Base-by-base conservation (phyloP, 1,140 invertebrate genomes). In the Nixonia krombeini region DNA sequence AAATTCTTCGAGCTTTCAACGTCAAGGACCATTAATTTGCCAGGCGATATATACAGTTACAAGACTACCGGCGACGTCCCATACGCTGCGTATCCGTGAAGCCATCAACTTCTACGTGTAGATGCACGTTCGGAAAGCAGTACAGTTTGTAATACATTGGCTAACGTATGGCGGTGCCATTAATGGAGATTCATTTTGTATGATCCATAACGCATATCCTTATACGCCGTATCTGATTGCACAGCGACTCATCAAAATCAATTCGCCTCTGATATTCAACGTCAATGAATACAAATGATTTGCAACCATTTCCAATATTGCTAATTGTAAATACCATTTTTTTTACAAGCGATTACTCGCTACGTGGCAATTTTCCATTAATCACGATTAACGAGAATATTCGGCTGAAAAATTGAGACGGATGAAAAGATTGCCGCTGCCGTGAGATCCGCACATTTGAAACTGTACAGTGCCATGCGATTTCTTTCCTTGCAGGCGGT, bases 1-100 rank as follows among this genome's bases (percentile, higher is more conserved):
- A 65, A 64, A 64, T 70, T 69, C 46, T 50, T 70, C 50, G 40
- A 64, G 66, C 66, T 70, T 64, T 64, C 66, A 64, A 56, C 59
- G 59, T 59, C 66, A 64, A 70, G 59, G 56, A 61, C 66, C 66
- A 70, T 70, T 70, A 70, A 70, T 70, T 70, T 64, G 59, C 49
- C 40, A 42, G 58, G 58, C 49, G 53, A 63, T 69, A 69, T 28
- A 47, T 67, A 56, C 51, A 62, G 65, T 68, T 58, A 68, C 58
- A 58, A 10, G 23, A 8, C 38, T 69, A 57, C 45, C 52, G 29
- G 49, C 62, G 65, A 68, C 58, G 38, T 57, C 49, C 52, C 49
- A 50, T 57, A 61, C 31, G 62, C 62, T 49, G 35, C 51, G 45
- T 66, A 55, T 67, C 42, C 38, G 50, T 49, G 45, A 50, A 67